Evolutionary conservation across 2,888 invertebrate species (phyloP), one percentile per base, ranked within the genome.

Genomic region (Melieria omissa): DNA sequence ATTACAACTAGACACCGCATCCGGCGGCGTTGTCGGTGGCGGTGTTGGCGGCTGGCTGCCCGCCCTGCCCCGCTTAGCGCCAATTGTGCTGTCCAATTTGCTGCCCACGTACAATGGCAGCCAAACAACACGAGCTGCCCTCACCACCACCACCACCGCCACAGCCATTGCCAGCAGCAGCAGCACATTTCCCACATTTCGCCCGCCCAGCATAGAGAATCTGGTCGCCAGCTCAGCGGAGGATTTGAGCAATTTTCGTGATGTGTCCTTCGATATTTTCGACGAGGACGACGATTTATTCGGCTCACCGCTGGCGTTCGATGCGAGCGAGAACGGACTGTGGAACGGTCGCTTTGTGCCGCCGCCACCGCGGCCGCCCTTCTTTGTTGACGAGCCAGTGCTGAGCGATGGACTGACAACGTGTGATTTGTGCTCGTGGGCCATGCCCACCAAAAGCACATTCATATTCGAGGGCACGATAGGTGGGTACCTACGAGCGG

Each of bases 391-490:
- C 70, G 88, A 88, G 74, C 89, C 89, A 73, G 85, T 86, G 74
- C 88, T 89, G 77, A 89, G 91, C 75, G 92, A 92, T 86, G 92
- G 92, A 74, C 89, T 92, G 78, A 92, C 92, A 80, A 92, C 92
- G 80, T 92, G 92, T 86, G 92, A 92, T 87, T 89, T 92, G 78
- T 92, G 92, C 86, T 89, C 91, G 77, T 92, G 92, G 92, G 92
- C 92, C 76, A 86, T 90, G 90, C 89, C 89, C 89, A 86, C 86
- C 65, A 89, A 89, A 84, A 88, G 88, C 83, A 88, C 88, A 72
- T 89, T 87, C 85, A 89, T 88, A 76, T 87, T 89, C 73, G 91
- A 91, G 82, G 89, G 89, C 75, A 89, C 90, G 78, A 88, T 90
- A 83, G 91, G 91, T 91, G 82, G 88, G 89, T 78, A 70, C 70